Conservation (phyloP, 2,113 vertebrate genomes). For the Saimiri boliviensis region DNA sequence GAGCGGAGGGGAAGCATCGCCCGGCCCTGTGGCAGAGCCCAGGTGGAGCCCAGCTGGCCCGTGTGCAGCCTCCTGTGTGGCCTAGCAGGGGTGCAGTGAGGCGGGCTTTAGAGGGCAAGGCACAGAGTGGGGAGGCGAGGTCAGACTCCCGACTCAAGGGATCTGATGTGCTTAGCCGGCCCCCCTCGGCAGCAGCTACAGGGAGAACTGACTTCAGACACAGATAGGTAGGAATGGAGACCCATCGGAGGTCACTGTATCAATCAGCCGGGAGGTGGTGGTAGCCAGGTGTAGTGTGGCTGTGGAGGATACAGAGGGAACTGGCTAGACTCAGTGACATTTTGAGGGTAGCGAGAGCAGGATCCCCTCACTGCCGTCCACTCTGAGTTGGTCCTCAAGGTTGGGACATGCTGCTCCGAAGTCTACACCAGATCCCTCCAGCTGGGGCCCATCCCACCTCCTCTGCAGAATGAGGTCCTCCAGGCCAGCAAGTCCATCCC, state of each 20-base stretch:
- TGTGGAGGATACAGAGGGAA: rapidly evolving
- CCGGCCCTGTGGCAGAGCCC: background rate
- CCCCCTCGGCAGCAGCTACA: background rate
- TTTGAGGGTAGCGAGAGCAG: background rate
- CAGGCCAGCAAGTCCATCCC: background rate
- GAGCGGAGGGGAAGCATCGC: no score
- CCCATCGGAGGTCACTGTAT: background rate
- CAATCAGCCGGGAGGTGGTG: background rate
- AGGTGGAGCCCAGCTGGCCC: background rate
- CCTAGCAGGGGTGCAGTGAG: background rate
- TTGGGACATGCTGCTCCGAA: background rate
- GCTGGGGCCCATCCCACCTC: background rate
- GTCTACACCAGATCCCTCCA: background rate
- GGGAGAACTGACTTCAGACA: background rate
- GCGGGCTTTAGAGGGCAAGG: background rate
- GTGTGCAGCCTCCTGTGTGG: background rate
- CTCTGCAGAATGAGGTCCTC: background rate
- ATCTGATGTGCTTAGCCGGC: no score
- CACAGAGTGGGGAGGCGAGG: background rate
- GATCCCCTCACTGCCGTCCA: background rate
- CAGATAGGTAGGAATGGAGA: background rate
- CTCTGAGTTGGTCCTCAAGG: background rate
- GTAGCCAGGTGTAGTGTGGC: rapidly evolving
- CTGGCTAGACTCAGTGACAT: background rate
- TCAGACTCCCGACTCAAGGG: background rate